Conservation (phyloP, 2,888 invertebrate species). For the Notodonta dromedarius region DNA sequence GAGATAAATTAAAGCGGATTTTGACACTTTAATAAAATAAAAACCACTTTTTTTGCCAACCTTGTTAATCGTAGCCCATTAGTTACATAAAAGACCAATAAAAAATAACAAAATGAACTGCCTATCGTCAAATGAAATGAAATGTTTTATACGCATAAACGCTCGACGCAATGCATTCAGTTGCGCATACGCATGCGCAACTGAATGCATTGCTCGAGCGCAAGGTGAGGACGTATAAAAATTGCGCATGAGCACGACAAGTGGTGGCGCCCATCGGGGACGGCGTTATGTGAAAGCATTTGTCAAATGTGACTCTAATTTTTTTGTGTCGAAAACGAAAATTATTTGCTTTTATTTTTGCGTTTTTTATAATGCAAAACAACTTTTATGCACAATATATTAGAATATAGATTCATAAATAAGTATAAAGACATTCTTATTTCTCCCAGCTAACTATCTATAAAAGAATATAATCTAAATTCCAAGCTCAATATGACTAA, state of each 20-base stretch:
- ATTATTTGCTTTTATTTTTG: background rate
- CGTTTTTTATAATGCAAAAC: too few species aligned
- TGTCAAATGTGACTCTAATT: slow-evolving; percentile 44
- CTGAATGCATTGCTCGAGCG: slow-evolving; percentile 38
- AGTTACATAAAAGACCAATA: background rate
- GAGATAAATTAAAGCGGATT: too few species aligned
- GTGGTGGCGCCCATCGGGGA: slow-evolving; percentile 59
- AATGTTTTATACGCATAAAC: slow-evolving; percentile 26
- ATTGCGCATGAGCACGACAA: slow-evolving; percentile 58
- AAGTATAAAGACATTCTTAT: too few species aligned
- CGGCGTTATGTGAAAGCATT: slow-evolving; percentile 59
- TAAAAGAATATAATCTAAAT: slow-evolving; percentile 29
- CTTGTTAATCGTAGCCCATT: background rate
- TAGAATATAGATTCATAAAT: too few species aligned
- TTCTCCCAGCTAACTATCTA: too few species aligned
- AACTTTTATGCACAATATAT: too few species aligned
- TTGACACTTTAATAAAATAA: background rate
- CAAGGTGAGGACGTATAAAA: slow-evolving; percentile 57
- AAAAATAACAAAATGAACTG: background rate
- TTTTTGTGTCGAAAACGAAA: slow-evolving; percentile 8
- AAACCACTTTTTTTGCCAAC: background rate
- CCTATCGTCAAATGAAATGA: background rate
- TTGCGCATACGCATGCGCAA: slow-evolving; percentile 28
- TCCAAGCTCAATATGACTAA: slow-evolving; percentile 29
- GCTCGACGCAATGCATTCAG: too few species aligned